Percentiles rank a stretch among this genome's conserved stretches.
phyloP scores from a whole-genome alignment of 2,888 invertebrate species.

The Caenorhabditis afra region DNA sequence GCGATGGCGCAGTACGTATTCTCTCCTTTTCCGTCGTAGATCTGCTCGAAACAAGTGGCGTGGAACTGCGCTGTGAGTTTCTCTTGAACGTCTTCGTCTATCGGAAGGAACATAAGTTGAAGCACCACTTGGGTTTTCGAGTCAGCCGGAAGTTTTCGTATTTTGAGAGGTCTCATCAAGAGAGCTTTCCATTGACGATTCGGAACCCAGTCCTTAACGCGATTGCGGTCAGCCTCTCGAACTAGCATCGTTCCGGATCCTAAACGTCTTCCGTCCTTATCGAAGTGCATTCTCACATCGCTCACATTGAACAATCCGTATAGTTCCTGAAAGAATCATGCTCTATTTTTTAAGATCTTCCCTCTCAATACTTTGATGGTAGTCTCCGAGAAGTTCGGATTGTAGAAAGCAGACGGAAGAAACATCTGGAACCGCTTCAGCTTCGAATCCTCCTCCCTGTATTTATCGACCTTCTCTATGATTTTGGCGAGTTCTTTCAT shows the following conservation, averaged over 20 bases:
- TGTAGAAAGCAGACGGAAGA: background rate
- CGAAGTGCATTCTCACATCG: background rate
- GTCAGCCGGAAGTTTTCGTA: background rate
- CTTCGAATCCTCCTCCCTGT: background rate
- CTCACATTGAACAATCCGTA: background rate
- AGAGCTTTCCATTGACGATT: constrained; percentile 1
- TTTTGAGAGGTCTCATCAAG: too few relatives aligned
- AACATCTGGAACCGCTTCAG: background rate
- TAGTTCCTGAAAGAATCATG: constrained; percentile 2
- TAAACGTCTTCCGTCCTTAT: constrained; percentile 2
- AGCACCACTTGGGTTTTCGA: background rate
- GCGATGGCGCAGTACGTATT: background rate
- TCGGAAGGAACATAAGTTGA: background rate
- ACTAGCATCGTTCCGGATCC: constrained; percentile 8
- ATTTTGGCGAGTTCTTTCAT: background rate
- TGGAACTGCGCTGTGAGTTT: background rate
- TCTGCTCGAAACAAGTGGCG: background rate
- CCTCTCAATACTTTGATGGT: background rate
- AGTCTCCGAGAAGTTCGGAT: background rate
- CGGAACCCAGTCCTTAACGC: background rate
- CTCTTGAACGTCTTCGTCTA: background rate
- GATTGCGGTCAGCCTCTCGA: background rate
- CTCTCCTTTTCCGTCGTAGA: background rate
- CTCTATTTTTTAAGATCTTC: background rate
- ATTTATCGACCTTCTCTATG: background rate